A percentile compares a stretch with the other conserved stretches of the same genome.
Conservation (phyloP, 37 sponge, comb jelly and placozoan genomes). For the Chondrilla cf. caribensis region DNA sequence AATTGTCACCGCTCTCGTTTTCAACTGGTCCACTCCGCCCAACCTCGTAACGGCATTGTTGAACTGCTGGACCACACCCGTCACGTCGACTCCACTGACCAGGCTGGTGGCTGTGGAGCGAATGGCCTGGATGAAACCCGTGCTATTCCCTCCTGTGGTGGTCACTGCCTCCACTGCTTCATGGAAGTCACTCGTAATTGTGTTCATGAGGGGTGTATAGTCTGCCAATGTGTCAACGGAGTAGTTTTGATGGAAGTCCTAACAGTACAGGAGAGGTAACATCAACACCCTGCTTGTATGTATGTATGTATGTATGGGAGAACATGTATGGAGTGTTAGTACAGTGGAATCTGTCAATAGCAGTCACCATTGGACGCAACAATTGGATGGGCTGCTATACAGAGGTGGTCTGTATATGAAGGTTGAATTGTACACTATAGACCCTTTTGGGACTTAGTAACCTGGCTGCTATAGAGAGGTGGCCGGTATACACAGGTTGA, state of each 20-base stretch:
- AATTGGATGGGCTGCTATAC: too few species aligned
- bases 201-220: neutral
- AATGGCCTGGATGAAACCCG: neutral
- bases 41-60: neutral
- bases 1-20: neutral
- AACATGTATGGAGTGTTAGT: too few species aligned
- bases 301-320: conserved; percentile 13
- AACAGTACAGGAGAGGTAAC: neutral
- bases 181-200: neutral
- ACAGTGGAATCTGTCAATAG: too few species aligned
- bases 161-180: neutral
- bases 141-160: neutral
- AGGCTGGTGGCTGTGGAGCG: neutral
- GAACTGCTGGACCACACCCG: neutral
- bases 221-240: neutral
- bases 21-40: neutral
- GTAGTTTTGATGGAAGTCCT: conserved; percentile 8
- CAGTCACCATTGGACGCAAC: too few species aligned
- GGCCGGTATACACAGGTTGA: too few species aligned
- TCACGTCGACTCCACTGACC: neutral
- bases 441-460: too few species aligned
- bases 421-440: too few species aligned
- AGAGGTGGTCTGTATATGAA: too few species aligned
- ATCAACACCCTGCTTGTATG: neutral
- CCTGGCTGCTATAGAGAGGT: too few species aligned